Conservation (phyloP, 2,888 invertebrate genomes). For the Halictus ligatus region DNA sequence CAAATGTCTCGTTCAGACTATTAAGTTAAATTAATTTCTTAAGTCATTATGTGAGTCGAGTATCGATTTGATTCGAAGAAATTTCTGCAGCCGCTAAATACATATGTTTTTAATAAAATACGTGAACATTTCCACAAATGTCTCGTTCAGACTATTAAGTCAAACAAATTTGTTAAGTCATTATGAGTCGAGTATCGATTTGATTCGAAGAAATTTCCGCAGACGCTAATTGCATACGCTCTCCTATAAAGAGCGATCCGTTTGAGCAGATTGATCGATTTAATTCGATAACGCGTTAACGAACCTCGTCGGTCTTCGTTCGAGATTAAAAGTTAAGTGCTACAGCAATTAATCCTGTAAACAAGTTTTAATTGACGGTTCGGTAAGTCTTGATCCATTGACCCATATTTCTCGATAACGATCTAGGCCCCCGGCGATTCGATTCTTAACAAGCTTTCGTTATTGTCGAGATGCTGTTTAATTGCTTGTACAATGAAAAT, state of each 20-base stretch:
- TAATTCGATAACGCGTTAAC: background rate
- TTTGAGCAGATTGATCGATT: background rate
- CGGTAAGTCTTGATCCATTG: constrained; percentile 43
- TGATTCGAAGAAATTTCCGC: background rate
- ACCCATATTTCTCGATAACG: constrained; percentile 27
- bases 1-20: background rate
- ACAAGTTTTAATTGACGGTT: constrained; percentile 41
- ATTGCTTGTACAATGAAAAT: constrained; percentile 11
- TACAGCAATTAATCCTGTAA: constrained; percentile 21
- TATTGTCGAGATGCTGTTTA: constrained; percentile 12
- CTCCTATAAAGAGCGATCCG: background rate
- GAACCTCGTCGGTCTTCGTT: background rate
- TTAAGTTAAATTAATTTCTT: background rate
- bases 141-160: background rate
- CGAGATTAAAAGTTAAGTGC: background rate
- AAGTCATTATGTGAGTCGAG: background rate
- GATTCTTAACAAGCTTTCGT: constrained; percentile 30
- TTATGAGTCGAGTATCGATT: background rate
- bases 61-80: background rate
- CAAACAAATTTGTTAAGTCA: background rate
- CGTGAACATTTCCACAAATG: too few relatives aligned
- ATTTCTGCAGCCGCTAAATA: background rate
- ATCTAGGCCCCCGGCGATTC: constrained; percentile 10
- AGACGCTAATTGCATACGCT: background rate
- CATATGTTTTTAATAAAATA: too few relatives aligned